Evolutionary conservation across 23 tunicate species (phyloP), one percentile per base, ranked within the genome.

Genomic region (Oikopleura dioica): DNA sequence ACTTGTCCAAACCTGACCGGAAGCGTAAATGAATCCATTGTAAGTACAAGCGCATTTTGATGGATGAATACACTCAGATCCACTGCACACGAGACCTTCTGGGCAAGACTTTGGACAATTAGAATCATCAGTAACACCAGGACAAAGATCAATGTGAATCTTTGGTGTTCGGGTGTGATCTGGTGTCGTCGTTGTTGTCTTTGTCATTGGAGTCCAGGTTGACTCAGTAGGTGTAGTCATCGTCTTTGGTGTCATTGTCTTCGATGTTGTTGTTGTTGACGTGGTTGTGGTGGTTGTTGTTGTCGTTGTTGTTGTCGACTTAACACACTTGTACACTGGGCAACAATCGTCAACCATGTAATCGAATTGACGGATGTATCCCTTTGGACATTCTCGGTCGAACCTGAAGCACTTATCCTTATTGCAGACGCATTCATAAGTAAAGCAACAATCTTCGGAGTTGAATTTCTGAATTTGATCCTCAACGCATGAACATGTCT

Each of bases 371-470:
- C 89, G 38, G 0, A 36, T 33, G 77, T 78, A 77, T 24, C 89
- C 89, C 35, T 81, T 68, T 1, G 82, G 81, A 37, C 89, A 84
- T 35, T 81, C 69, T 24, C 50, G 78, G 16, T 36, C 69, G 37
- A 84, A 36, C 1, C 36, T 29, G 0, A 78, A 69, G 59, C 89
- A 84, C 28, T 80, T 81, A 1, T 36, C 36, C 4, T 36, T 50
- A 76, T 84, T 59, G 37, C 89, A 84, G 0, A 81, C 77, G 59
- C 89, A 84, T 78, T 84, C 89, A 63, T 84, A 84, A 38, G 89
- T 84, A 16, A 82, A 75, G 36, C 89, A 84, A 50, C 89, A 84
- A n/a, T n/a, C n/a, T n/a, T n/a, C n/a, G n/a, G n/a, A n/a, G n/a
- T n/a, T n/a, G n/a, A n/a, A n/a, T n/a, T n/a, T n/a, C n/a, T n/a